These are phyloP conservation scores for Promerops cafer DNA, from an alignment of 2,113 vertebrate species.

Conservation along the genomic window DNA sequence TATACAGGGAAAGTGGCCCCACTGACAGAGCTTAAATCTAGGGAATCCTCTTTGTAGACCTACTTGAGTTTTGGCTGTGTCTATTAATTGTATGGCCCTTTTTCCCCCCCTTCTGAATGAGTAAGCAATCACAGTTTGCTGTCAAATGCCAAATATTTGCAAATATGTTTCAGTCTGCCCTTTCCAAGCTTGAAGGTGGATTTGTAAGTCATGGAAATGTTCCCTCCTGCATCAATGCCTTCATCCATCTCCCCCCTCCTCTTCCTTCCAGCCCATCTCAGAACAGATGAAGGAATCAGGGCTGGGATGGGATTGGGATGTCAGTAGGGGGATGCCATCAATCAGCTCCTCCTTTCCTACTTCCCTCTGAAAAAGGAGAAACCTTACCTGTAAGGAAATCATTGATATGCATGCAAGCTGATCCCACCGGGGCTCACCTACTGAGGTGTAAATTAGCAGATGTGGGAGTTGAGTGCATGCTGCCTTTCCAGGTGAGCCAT, in stretches of 20 bases:
- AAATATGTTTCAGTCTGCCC: not conserved
- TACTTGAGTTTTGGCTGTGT: not conserved
- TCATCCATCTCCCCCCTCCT: not conserved
- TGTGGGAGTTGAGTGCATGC: fast-evolving
- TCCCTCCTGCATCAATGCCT: fast-evolving
- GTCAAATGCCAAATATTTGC: not conserved
- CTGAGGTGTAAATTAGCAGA: not conserved
- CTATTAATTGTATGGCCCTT: not conserved
- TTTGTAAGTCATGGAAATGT: not conserved
- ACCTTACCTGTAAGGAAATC: not conserved
- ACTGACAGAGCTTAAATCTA: not conserved
- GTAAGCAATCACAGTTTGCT: not conserved
- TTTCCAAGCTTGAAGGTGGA: not conserved
- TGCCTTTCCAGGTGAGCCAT: not conserved
- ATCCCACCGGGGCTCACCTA: not conserved
- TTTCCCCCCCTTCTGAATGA: not conserved
- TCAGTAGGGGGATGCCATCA: not conserved
- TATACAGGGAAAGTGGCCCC: not conserved
- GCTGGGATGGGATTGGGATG: not conserved
- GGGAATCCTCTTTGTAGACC: not conserved
- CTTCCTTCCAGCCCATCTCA: not conserved
- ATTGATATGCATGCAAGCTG: not conserved
- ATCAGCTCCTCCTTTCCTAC: not conserved
- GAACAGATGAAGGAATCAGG: fast-evolving
- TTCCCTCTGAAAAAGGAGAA: not conserved